These are phyloP conservation scores for Nasonia vitripennis DNA, from an alignment of 1,140 invertebrate species.

Conservation along the genomic window DNA sequence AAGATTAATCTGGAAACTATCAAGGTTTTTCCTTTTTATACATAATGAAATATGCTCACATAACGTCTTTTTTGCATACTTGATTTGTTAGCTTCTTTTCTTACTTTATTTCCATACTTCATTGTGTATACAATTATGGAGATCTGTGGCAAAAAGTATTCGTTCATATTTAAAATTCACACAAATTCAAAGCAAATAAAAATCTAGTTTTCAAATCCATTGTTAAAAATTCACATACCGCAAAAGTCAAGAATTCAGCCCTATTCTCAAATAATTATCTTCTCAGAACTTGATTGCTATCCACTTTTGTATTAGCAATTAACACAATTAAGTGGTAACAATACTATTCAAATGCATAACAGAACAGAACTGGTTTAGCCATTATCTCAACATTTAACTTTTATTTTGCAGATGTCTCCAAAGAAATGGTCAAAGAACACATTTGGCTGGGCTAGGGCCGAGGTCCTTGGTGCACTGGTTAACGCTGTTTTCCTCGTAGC, in stretches of 20 bases:
- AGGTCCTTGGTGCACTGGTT: conserved; percentile 94
- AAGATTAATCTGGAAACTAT: conserved; percentile 10
- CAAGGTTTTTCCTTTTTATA: conserved; percentile 34
- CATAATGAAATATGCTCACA: conserved; percentile 6
- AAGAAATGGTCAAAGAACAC: conserved; percentile 97
- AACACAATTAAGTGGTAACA: too few relatives aligned
- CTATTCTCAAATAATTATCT: background rate
- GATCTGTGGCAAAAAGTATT: background rate
- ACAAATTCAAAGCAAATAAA: too few relatives aligned
- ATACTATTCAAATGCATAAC: too few relatives aligned
- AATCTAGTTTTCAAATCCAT: too few relatives aligned
- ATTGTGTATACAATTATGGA: background rate
- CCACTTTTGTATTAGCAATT: background rate
- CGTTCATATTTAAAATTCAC: too few relatives aligned
- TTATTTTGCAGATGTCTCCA: conserved; percentile 87
- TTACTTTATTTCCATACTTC: conserved; percentile 36
- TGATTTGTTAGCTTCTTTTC: background rate
- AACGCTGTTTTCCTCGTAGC: conserved; percentile 96
- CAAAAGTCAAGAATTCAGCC: too few relatives aligned
- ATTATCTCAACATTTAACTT: background rate
- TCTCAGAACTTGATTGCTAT: background rate
- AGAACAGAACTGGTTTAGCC: too few relatives aligned
- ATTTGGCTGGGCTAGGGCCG: conserved; percentile 94
- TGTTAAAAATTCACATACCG: too few relatives aligned
- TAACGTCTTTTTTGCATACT: conserved; percentile 27